Conservation (phyloP, 2,888 invertebrate genomes). For the Lithophane semibrunnea region DNA sequence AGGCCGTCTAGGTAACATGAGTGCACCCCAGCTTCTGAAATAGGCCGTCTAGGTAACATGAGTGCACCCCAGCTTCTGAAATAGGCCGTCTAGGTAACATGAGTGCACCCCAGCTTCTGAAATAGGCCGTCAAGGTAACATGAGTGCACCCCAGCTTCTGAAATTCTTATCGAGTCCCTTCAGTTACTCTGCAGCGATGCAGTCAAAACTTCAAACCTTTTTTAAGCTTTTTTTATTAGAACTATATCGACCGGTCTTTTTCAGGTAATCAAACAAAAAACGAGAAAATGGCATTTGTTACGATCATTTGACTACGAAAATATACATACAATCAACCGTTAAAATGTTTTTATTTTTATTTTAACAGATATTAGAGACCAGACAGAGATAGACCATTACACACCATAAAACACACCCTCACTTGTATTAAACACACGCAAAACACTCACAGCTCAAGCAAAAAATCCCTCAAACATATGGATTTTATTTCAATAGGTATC, state of each 20-base stretch:
- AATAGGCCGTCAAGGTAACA: no score
- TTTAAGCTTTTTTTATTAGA: no score
- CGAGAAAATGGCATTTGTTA: not conserved
- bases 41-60: no score
- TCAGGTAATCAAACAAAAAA: no score
- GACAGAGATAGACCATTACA: no score
- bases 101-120: no score
- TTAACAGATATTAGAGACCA: no score
- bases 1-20: not conserved
- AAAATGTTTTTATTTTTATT: not conserved
- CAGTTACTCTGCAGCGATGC: not conserved
- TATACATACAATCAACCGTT: not conserved
- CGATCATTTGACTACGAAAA: not conserved
- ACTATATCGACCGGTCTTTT: not conserved
- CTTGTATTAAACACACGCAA: not conserved
- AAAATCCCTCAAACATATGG: constrained; percentile 19
- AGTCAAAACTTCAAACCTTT: not conserved
- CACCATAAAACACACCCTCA: not conserved
- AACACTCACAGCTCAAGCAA: not conserved
- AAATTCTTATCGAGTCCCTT: not conserved
- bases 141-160: not conserved
- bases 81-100: no score
- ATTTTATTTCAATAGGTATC: no score
- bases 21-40: no score
- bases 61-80: no score